Base-by-base conservation (phyloP, 2,113 vertebrate genomes). In the Gobiocypris rarus region DNA sequence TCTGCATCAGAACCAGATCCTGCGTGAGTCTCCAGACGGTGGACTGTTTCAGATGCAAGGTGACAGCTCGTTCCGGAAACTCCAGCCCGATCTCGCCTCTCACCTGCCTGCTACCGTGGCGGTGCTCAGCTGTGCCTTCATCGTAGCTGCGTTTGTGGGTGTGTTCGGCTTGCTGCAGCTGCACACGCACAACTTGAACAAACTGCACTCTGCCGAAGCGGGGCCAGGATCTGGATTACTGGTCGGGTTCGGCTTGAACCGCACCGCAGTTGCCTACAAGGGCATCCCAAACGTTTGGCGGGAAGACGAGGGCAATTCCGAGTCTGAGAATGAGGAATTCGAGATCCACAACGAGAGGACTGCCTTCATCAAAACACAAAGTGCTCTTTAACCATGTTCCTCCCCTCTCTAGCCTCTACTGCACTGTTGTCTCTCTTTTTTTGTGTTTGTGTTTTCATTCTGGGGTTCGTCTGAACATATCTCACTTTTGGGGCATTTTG, bases 291-390 rank as follows among this genome's bases (percentile, higher is more conserved):
- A 96, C n/a, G 90, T 96, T 89, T 98, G 97, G 97, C 95, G 95
- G 76, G 98, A 99, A 82, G 97, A 98, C 2, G 96, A 92, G 15
- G 90, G 90, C 0, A 93, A 90, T 75, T 96, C 97, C 0, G 97
- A 99, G 90, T 97, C 97, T 0, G 97, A 99, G 31, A 95, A 94
- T 59, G 96, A 97, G 50, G 97, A 98, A 85, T 95, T 94, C 0
- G 96, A 96, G 90, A 91, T 91, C 87, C 96, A 95, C 86, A 96
- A 93, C 26, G 98, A 99, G 95, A 97, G 96, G 95, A 98, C 97
- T 95, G 96, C 97, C 95, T 99, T 99, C 89, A 97, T 99, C 94
- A 99, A 96, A 95, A 98, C 97, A 95, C 97, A 99, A 97, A 99
- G 98, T 95, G 95, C 95, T 95, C 97, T 99, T 95, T 99, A 97